These are phyloP conservation scores for Vipera ursinii DNA, from an alignment of 2,797 vertebrate genomes.

Conservation along the genomic window DNA sequence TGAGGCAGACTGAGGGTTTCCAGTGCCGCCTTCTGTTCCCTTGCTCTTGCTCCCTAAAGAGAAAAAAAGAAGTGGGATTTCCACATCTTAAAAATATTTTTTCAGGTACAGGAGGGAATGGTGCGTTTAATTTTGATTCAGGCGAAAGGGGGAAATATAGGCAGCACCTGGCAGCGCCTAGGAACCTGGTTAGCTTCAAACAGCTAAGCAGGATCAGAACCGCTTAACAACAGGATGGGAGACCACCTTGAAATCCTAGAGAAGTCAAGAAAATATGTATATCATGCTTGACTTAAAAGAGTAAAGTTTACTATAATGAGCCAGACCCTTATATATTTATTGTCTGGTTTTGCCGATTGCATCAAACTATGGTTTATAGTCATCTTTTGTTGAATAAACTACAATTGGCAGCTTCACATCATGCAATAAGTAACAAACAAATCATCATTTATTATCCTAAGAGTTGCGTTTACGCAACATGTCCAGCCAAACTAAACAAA, in stretches of 20 bases:
- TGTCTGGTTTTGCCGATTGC: background rate
- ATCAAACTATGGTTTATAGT: background rate
- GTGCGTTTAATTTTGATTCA: background rate
- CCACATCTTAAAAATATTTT: background rate
- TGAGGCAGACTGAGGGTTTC: background rate
- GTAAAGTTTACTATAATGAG: background rate
- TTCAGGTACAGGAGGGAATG: background rate
- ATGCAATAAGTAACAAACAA: background rate
- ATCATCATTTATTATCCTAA: background rate
- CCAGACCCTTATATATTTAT: background rate
- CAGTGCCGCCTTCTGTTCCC: background rate
- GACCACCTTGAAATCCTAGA: background rate
- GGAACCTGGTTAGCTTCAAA: background rate
- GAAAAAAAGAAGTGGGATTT: background rate
- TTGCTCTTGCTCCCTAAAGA: background rate
- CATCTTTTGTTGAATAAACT: background rate
- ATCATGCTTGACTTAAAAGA: background rate
- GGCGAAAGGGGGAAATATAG: background rate
- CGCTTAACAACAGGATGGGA: background rate
- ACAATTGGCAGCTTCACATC: background rate
- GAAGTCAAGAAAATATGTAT: background rate
- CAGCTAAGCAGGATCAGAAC: background rate
- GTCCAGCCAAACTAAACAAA: background rate
- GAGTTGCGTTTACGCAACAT: background rate
- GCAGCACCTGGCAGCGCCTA: background rate